Percentiles rank a stretch among this genome's conserved stretches.
Evolutionary conservation across 2,113 vertebrate species (phyloP).

Genomic region (Protomyctophum bolini): DNA sequence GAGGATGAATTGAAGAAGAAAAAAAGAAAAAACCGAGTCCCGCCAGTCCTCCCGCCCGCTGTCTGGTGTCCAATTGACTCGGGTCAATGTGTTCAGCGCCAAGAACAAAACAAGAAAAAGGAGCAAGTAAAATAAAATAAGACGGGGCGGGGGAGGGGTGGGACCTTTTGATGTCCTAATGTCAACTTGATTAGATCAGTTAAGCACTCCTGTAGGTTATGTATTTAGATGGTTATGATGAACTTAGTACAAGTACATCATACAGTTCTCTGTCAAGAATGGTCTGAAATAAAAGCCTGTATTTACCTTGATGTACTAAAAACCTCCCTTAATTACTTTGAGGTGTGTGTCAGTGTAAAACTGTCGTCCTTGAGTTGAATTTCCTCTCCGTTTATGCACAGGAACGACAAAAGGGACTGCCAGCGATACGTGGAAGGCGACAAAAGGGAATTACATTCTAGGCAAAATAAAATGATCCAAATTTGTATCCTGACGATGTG

Average conservation of each 20-base stretch:
- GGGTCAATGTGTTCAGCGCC: conserved; percentile 24
- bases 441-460: conserved; percentile 70
- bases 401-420: conserved; percentile 64
- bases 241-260: conserved; percentile 55
- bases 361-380: conserved; percentile 70
- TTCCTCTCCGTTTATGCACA: conserved; percentile 74
- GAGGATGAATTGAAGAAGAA: conserved; percentile 81
- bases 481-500: conserved; percentile 42
- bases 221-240: conserved; percentile 70
- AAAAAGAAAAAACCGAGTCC: conserved; percentile 65
- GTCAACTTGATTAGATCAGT: conserved; percentile 58
- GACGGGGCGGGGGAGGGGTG: conserved; percentile 38
- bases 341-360: conserved; percentile 64
- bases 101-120: conserved; percentile 33
- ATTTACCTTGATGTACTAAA: conserved; percentile 74
- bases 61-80: conserved; percentile 26
- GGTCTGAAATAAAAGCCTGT: conserved; percentile 66
- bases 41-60: conserved; percentile 81
- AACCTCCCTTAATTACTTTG: conserved; percentile 66
- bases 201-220: conserved; percentile 71
- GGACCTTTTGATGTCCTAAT: conserved; percentile 39
- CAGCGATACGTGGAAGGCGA: conserved; percentile 62
- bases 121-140: conserved; percentile 9
- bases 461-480: conserved; percentile 65
- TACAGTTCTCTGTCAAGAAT: conserved; percentile 65